Evolutionary conservation across 2,797 vertebrate genomes (phyloP), one percentile per base, ranked within the genome.

Genomic region (Limnodromus scolopaceus): DNA sequence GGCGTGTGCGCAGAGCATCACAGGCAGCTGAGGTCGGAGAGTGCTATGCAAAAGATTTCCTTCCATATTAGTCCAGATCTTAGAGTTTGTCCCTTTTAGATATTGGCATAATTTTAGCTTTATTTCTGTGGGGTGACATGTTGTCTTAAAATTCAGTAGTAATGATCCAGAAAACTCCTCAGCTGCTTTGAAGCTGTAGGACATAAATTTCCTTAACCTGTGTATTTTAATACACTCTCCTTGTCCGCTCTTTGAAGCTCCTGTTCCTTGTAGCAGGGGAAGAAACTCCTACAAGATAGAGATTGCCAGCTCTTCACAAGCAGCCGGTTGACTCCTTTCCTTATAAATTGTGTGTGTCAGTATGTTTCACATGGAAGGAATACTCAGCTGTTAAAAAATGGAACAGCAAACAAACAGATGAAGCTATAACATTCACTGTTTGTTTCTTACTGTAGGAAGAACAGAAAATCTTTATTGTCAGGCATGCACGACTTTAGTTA

Each of bases 1-100:
- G 1, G 15, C 3, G 3, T 0, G 1, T 20, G 12, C 65, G 19
- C 8, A 1, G 25, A 30, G 9, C 17, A 20, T 41, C n/a, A 30
- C 46, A 13, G 49, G 25, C 1, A n/a, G 30, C 2, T 53, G 30
- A 61, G 51, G 16, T 27, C 36, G 6, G 28, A 13, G 51, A n/a
- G 11, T 4, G 6, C n/a, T 36, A 24, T 0, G 1, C 27, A n/a
- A 30, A 79, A 75, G 18, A 2, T 55, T 54, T 83, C 64, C 51
- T 70, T 34, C 14, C 23, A 15, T 16, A 41, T n/a, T 30, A 76
- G 57, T 27, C 43, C 23, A 30, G 19, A n/a, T 43, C 38, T 66
- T 41, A 34, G 15, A 9, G 19, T 87, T 51, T 61, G 15, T n/a
- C 27, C 38, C 11, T 87, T 80, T 27, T 38, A 36, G 20, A 30